Conservation (phyloP, 2,113 vertebrate genomes). For the Chaenogobius annularis region DNA sequence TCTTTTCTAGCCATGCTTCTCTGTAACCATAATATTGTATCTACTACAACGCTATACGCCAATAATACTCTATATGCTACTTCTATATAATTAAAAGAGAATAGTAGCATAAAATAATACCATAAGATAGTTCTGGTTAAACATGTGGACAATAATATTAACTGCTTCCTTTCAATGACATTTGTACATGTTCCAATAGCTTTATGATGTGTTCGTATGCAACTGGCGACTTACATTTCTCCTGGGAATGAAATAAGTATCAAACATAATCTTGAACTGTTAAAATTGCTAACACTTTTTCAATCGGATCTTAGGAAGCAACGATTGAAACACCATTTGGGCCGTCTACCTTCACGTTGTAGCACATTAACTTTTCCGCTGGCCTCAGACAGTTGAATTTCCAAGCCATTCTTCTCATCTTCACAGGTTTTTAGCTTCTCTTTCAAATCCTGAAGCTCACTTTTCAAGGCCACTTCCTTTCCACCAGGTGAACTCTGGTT, state of each 20-base stretch:
- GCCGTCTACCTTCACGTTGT: conserved; percentile 71
- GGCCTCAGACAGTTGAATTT: conserved; percentile 50
- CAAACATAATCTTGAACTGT: background rate
- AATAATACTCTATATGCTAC: no score
- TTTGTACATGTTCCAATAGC: background rate
- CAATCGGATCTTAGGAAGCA: background rate
- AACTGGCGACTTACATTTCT: background rate
- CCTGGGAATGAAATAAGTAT: background rate
- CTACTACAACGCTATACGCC: no score
- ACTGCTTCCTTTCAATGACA: no score
- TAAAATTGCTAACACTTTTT: background rate
- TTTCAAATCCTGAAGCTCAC: conserved; percentile 67
- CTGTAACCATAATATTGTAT: no score
- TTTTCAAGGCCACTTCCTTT: conserved; percentile 10
- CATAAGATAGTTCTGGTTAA: no score
- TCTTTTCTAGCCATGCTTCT: no score
- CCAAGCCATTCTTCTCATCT: conserved; percentile 49
- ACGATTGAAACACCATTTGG: background rate
- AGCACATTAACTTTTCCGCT: conserved; percentile 42
- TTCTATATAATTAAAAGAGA: no score
- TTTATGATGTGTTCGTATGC: background rate
- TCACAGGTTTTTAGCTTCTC: conserved; percentile 53
- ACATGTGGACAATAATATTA: no score
- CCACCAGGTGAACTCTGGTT: conserved; percentile 43
- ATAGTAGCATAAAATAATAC: no score